Evolutionary conservation across 2,797 vertebrate genomes (phyloP), one percentile per base, ranked within the genome.

Genomic region (Gadopsis bispinosus): DNA sequence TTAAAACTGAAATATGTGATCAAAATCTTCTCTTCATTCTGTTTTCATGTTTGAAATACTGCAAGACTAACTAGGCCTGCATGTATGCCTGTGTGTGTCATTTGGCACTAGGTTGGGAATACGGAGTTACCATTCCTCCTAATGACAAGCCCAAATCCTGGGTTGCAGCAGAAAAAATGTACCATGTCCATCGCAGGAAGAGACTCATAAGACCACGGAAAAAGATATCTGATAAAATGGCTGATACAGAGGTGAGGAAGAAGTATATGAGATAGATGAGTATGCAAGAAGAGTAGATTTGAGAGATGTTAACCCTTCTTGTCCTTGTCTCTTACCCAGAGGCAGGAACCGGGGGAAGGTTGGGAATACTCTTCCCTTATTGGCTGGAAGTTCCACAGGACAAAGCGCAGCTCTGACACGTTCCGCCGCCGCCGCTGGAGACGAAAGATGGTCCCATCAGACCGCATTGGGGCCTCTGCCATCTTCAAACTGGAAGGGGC

Each of bases 331-430:
- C 16, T 50, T 69, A 55, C 16, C 22, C 69, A 95, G 95, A 94
- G 60, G 53, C 89, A 73, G 81, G 91, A 93, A 58, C 51, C 59
- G 4, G 94, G 89, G 0, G 96, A 98, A 80, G 98, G 97, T 56
- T 99, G 98, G 98, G 98, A 99, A 92, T 99, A 97, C 22, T 96
- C 98, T 33, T 97, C 98, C 12, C 93, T 99, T 83, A 97, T 99
- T 93, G 98, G 98, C 81, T 99, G 98, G 97, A 99, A 98, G 73
- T 99, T 99, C 89, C 98, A 99, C 92, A 95, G 95, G 88, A 97
- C 96, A 73, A 95, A 97, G 61, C 96, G 97, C 13, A 95, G 96
- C 58, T 96, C 98, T 0, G 98, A 99, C 67, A 96, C 96, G 0
- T 97, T 98, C 75, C 97, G 98, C 5, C 97, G 98, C 4, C 96